A percentile compares a stretch with the other conserved stretches of the same genome.
Conservation (phyloP, 2,113 vertebrate genomes). For the Donacobius atricapilla region DNA sequence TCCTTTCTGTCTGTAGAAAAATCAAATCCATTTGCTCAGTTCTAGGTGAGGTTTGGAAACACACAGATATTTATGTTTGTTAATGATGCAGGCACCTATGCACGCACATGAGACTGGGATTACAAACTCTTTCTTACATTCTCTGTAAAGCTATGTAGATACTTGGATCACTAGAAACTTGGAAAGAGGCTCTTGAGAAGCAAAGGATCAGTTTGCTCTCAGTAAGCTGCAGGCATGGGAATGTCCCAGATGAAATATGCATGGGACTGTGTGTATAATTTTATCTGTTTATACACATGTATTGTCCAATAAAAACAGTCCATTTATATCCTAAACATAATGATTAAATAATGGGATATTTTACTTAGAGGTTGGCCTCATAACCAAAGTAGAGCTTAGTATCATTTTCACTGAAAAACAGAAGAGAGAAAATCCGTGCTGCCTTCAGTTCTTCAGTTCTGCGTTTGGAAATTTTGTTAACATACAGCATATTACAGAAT, state of each 20-base stretch:
- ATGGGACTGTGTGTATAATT: not conserved
- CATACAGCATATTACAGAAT: not conserved
- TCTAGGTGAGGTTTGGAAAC: not conserved
- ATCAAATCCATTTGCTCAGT: not conserved
- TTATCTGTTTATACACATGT: constrained; percentile 8
- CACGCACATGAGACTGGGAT: not conserved
- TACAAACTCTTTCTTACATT: not conserved
- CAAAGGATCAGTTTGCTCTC: not conserved
- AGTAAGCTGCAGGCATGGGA: constrained; percentile 6
- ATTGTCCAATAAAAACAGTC: constrained; percentile 37
- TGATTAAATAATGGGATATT: constrained; percentile 33
- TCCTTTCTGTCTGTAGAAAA: not conserved
- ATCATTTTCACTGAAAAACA: not conserved
- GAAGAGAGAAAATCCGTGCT: not conserved
- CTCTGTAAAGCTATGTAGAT: not conserved
- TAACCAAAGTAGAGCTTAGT: not conserved
- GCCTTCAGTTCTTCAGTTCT: not conserved
- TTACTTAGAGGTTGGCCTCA: constrained; percentile 15
- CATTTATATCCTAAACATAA: constrained; percentile 22
- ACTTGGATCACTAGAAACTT: not conserved
- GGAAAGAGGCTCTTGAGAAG: not conserved
- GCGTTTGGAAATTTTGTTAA: not conserved
- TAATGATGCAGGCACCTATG: not conserved
- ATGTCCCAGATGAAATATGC: constrained; percentile 29
- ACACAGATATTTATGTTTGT: not conserved